These are phyloP conservation scores for Riptortus pedestris DNA, from an alignment of 1,140 invertebrate genomes.

Conservation along the genomic window DNA sequence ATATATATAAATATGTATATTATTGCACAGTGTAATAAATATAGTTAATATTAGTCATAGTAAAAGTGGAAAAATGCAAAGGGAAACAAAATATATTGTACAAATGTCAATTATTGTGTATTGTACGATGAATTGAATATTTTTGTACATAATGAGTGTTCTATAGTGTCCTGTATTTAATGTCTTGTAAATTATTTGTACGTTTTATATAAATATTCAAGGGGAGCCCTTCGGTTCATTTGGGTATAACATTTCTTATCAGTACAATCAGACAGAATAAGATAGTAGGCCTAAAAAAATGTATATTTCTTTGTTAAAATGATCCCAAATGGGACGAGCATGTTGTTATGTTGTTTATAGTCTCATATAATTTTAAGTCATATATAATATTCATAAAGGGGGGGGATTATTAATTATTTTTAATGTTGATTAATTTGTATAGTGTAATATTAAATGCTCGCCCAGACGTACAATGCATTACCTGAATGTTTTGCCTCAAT, in stretches of 20 bases:
- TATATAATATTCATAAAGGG: too few relatives aligned
- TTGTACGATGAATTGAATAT: constrained; percentile 39
- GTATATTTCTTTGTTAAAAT: constrained; percentile 19
- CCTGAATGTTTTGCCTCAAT: constrained; percentile 19
- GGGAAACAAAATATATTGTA: constrained; percentile 38
- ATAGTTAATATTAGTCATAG: constrained; percentile 28
- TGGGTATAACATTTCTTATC: neutral
- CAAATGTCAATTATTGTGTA: constrained; percentile 42
- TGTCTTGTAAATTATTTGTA: constrained; percentile 31
- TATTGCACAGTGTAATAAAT: constrained; percentile 34
- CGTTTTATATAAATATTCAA: constrained; percentile 33
- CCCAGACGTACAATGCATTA: constrained; percentile 16
- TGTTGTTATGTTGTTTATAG: constrained; percentile 15
- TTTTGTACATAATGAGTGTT: constrained; percentile 42
- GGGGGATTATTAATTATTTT: too few relatives aligned
- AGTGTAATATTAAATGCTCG: constrained; percentile 14
- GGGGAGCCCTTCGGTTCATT: constrained; percentile 5
- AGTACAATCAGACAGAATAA: constrained; percentile 15
- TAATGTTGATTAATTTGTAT: neutral
- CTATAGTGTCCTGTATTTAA: constrained; percentile 27
- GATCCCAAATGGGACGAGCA: constrained; percentile 3
- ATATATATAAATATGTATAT: constrained; percentile 27
- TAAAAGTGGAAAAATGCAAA: constrained; percentile 32
- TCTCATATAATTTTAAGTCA: neutral
- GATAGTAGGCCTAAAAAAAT: constrained; percentile 2